A percentile compares a stretch with the other conserved stretches of the same genome.
phyloP scores from a whole-genome alignment of 2,888 invertebrate species.

The Trypoxylon attenuatum region DNA sequence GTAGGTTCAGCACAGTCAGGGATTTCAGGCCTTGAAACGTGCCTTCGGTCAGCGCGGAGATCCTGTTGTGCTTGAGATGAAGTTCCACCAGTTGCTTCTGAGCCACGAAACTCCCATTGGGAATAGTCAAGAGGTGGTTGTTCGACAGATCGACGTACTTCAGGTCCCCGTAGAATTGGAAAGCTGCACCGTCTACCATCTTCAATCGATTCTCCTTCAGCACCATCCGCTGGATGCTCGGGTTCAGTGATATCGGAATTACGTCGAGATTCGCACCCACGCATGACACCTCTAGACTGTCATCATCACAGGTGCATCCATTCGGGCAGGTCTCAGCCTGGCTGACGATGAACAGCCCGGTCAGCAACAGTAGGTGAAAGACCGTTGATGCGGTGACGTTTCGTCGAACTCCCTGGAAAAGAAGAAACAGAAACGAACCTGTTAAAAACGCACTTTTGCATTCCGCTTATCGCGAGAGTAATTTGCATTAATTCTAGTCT shows the following conservation, averaged over 20 bases:
- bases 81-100: conserved; percentile 89
- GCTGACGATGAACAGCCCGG: conserved; percentile 41
- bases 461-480: conserved; percentile 7
- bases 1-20: conserved; percentile 86
- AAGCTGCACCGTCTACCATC: conserved; percentile 88
- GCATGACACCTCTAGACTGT: conserved; percentile 90
- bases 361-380: conserved; percentile 47
- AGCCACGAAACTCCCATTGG: conserved; percentile 85
- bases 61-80: conserved; percentile 89
- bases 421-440: conserved; percentile 19
- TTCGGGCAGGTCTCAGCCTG: conserved; percentile 86
- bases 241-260: conserved; percentile 93
- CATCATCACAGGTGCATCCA: conserved; percentile 92
- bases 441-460: not conserved
- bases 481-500: conserved; percentile 24
- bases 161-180: conserved; percentile 92
- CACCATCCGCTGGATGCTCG: conserved; percentile 89
- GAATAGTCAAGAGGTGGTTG: conserved; percentile 89
- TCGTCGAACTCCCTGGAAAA: conserved; percentile 44
- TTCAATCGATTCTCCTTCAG: conserved; percentile 91
- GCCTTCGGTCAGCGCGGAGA: conserved; percentile 86
- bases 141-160: conserved; percentile 89
- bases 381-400: conserved; percentile 12
- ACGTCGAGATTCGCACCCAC: conserved; percentile 91
- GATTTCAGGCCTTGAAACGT: conserved; percentile 88